Percentiles rank a stretch among this genome's conserved stretches.
Conservation (phyloP, 2,888 invertebrate genomes). For the Lordiphosa fenestrarum region DNA sequence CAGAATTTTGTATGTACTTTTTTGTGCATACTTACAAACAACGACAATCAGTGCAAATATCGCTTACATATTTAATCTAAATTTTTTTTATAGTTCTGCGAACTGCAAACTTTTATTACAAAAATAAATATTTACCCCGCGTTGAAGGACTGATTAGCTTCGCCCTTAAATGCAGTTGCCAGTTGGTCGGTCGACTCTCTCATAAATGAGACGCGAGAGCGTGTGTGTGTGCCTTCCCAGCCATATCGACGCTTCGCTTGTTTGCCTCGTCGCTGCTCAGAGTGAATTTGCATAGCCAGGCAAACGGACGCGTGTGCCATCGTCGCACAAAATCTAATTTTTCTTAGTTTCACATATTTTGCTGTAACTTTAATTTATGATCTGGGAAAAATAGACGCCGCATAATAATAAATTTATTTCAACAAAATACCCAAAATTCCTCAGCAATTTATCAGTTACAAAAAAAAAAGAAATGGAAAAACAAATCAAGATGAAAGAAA, state of each 20-base stretch:
- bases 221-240: too few species aligned
- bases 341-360: slow-evolving; percentile 22
- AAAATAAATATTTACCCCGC: too few species aligned
- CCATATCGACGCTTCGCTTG: too few species aligned
- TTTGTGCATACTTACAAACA: too few species aligned
- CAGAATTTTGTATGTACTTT: neutral
- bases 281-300: slow-evolving; percentile 65
- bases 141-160: too few species aligned
- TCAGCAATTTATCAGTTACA: slow-evolving; percentile 51
- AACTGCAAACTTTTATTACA: too few species aligned
- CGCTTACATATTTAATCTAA: too few species aligned
- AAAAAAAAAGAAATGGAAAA: slow-evolving; percentile 34
- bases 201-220: neutral
- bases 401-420: slow-evolving; percentile 55
- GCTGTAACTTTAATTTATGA: slow-evolving; percentile 65
- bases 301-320: slow-evolving; percentile 49
- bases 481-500: slow-evolving; percentile 22
- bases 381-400: slow-evolving; percentile 30
- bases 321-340: slow-evolving; percentile 44
- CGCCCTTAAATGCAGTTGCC: slow-evolving; percentile 2
- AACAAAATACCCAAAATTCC: slow-evolving; percentile 43
- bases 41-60: too few species aligned
- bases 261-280: slow-evolving; percentile 41
- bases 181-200: neutral
- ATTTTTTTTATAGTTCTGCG: too few species aligned